Evolutionary conservation across 2,888 invertebrate species (phyloP).

Genomic region (Drosophila eohydei): DNA sequence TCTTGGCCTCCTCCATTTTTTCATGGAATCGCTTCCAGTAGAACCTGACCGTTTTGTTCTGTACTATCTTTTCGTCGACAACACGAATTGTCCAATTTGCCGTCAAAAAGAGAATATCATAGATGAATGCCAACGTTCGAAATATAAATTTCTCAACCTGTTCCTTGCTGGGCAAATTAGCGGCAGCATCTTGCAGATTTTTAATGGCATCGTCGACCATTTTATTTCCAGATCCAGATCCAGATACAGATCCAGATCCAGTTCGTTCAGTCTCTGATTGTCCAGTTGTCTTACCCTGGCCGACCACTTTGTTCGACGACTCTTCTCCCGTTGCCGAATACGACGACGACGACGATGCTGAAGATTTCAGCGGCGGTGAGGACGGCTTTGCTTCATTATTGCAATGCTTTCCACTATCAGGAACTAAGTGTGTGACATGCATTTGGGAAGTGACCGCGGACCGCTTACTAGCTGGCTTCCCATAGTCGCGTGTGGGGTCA

Average conservation of each 20-base stretch:
- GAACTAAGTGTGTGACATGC: conserved; percentile 1
- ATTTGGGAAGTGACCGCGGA: conserved; percentile 32
- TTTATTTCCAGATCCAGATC: neutral
- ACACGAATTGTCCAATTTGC: conserved; percentile 57
- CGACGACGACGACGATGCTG: neutral
- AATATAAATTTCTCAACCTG: conserved; percentile 80
- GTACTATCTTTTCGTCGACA: conserved; percentile 62
- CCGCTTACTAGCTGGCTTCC: conserved; percentile 10
- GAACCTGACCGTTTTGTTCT: conserved; percentile 62
- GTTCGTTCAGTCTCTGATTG: neutral
- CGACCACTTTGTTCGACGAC: neutral
- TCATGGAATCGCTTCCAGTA: conserved; percentile 76
- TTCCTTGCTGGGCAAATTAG: conserved; percentile 72
- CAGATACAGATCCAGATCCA: neutral
- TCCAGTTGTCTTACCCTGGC: neutral
- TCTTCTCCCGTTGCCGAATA: neutral
- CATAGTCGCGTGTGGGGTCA: neutral
- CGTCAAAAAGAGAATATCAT: conserved; percentile 69
- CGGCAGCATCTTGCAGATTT: conserved; percentile 52
- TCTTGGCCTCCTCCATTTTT: conserved; percentile 79
- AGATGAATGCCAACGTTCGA: conserved; percentile 77
- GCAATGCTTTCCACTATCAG: conserved; percentile 31
- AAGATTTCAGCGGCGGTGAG: neutral
- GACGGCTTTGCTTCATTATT: conserved; percentile 5
- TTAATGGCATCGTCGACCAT: conserved; percentile 48